Evolutionary conservation across 2,113 vertebrate genomes (phyloP), one percentile per base, ranked within the genome.

Genomic region (Camelus dromedarius): DNA sequence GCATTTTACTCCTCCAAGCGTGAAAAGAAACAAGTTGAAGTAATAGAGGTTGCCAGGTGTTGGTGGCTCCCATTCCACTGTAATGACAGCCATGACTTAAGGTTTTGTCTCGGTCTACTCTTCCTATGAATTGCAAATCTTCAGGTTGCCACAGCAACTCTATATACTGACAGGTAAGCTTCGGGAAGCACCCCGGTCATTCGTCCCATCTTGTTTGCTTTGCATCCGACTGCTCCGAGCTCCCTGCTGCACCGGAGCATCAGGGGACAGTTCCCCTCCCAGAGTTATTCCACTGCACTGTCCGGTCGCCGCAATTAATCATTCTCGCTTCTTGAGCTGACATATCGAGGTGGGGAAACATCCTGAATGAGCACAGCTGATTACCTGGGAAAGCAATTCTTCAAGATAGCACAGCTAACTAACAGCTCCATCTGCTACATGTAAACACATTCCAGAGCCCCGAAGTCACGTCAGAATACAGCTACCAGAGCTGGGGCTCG

Each of bases 331-430:
- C 98, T 98, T 50, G 72, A 95, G 96, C 97, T 98, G 99, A 98
- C 98, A 98, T 87, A 96, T 94, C 79, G 97, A 98, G 98, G 98
- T 98, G 97, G 98, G 98, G 97, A 98, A 98, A 98, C 98, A 98
- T 98, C 98, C 98, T 98, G 99, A 99, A 99, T 98, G 98, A 99
- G 99, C 98, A 98, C 98, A 98, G 98, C 98, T 98, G 98, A 99
- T 99, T 99, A 99, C 98, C 99, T 99, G 98, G 99, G 98, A 99
- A 99, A 99, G 99, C 98, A 98, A 99, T 99, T 98, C 97, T 99
- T 98, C 98, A 98, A 98, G 98, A 99, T 92, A 98, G 98, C 98
- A 96, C 98, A 56, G 98, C 98, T 98, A 98, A 98, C 98, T 98
- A 98, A 98, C 98, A 98, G 98, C 98, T 98, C 99, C 99, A 99